A percentile compares a stretch with the other conserved stretches of the same genome.
Evolutionary conservation across 2,113 vertebrate species (phyloP).

Genomic region (Pampusana beccarii): DNA sequence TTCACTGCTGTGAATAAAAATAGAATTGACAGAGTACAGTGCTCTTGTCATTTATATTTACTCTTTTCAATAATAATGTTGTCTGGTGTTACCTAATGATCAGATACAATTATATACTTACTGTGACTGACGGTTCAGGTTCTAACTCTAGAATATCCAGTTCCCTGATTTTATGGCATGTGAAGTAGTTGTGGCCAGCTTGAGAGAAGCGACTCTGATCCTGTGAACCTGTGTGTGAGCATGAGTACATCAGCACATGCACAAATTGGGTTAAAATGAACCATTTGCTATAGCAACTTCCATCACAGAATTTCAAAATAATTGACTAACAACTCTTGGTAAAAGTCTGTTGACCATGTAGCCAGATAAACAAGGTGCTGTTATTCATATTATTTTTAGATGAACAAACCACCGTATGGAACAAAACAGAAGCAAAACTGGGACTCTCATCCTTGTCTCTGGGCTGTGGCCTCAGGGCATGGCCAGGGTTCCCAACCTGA

Average conservation of each 20-base stretch:
- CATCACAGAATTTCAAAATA: background rate
- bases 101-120: background rate
- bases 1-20: background rate
- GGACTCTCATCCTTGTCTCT: background rate
- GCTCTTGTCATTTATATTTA: background rate
- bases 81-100: background rate
- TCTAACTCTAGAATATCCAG: background rate
- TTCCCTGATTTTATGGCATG: conserved; percentile 9
- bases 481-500: background rate
- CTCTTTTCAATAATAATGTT: background rate
- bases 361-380: background rate
- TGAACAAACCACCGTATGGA: background rate
- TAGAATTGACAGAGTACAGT: background rate
- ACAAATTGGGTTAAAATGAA: background rate
- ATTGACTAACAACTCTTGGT: background rate
- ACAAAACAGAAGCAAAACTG: accelerated
- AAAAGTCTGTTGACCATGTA: background rate
- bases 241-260: background rate
- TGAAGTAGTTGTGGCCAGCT: background rate
- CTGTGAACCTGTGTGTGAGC: background rate
- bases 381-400: background rate
- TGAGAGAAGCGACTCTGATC: background rate
- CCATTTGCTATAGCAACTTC: background rate
- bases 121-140: background rate
- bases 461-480: background rate